A percentile compares a stretch with the other conserved stretches of the same genome.
Evolutionary conservation across 2,888 invertebrate genomes (phyloP).

Genomic region (Philonicus albiceps): DNA sequence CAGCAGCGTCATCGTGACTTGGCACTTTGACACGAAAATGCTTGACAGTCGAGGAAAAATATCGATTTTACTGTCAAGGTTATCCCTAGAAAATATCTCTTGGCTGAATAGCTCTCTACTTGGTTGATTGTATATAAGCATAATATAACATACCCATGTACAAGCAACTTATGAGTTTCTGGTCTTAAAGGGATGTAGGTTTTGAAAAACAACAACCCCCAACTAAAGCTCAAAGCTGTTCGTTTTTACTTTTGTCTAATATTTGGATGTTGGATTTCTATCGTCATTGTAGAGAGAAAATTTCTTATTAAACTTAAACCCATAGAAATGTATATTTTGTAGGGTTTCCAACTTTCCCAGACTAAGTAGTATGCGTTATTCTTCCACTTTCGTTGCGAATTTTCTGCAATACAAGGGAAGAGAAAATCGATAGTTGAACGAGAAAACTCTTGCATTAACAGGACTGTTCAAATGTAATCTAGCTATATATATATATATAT

Average conservation of each 20-base stretch:
- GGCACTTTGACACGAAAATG: constrained; percentile 6
- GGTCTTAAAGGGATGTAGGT: background rate
- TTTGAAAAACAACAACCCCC: background rate
- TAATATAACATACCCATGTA: background rate
- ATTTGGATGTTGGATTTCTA: background rate
- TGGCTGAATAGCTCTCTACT: background rate
- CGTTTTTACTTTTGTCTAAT: background rate
- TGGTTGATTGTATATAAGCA: background rate
- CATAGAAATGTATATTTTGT: background rate
- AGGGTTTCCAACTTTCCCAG: background rate
- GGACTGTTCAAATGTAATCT: background rate
- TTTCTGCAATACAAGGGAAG: background rate
- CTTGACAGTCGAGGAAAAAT: background rate
- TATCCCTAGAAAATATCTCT: constrained; percentile 12
- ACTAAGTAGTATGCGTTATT: background rate
- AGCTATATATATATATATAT: too few relatives aligned
- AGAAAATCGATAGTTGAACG: constrained; percentile 7
- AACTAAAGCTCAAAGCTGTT: background rate
- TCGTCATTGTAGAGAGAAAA: background rate
- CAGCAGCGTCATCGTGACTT: background rate
- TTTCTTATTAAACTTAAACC: background rate
- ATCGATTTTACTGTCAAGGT: constrained; percentile 28
- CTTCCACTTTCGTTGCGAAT: background rate
- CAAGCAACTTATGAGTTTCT: background rate
- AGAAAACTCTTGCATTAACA: background rate